Conservation (phyloP, 2,113 vertebrate species). For the Scalopus aquaticus region DNA sequence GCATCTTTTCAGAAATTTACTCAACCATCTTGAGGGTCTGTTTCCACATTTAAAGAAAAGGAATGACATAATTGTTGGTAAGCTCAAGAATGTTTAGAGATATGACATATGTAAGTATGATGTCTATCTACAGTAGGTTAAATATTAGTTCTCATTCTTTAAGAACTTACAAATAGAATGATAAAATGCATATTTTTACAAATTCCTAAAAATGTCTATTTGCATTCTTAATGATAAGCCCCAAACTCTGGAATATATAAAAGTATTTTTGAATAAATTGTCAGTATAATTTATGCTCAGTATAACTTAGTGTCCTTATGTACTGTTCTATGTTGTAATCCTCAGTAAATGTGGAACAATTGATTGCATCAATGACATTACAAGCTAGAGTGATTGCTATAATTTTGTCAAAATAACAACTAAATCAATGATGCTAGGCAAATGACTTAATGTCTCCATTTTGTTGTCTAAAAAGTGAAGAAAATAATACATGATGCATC, state of each 20-base stretch:
- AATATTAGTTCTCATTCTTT: not conserved
- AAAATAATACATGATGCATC: constrained; percentile 31
- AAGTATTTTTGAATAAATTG: not conserved
- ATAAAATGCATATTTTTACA: not conserved
- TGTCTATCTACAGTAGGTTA: not conserved
- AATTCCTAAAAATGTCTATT: constrained; percentile 11
- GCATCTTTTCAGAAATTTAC: not conserved
- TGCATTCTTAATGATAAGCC: not conserved
- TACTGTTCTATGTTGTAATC: constrained; percentile 13
- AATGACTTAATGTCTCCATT: constrained; percentile 48
- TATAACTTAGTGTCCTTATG: not conserved
- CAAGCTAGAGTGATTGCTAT: not conserved
- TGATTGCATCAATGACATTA: not conserved
- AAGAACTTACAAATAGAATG: not conserved
- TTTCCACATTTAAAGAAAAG: not conserved
- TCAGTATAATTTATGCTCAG: not conserved
- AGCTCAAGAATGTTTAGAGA: not conserved
- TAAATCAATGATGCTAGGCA: constrained; percentile 38
- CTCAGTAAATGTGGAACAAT: constrained; percentile 35
- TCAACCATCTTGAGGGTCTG: not conserved
- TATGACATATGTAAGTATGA: not conserved
- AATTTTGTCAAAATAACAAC: constrained; percentile 48
- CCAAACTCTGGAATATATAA: not conserved
- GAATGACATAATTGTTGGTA: not conserved
- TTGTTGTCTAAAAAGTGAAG: constrained; percentile 53